Evolutionary conservation across 2,113 vertebrate species (phyloP), one percentile per base, ranked within the genome.

Genomic region (Xenopus laevis): DNA sequence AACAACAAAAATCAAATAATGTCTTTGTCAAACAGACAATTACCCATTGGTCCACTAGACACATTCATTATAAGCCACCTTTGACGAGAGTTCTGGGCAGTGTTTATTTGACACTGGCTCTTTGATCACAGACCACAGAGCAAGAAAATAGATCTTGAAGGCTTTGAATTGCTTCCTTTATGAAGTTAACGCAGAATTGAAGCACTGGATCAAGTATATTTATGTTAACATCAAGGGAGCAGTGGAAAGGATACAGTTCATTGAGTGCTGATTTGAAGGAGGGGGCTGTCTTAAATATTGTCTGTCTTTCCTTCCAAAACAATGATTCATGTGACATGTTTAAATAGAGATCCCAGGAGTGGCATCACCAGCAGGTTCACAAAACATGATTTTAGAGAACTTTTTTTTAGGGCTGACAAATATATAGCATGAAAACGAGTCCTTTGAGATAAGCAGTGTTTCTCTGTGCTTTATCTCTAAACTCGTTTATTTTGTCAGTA

Each of bases 401-500:
- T 62, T 78, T 71, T 62, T 78, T 71, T 13, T 72, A 65, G 72
- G 79, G 78, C 65, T 75, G 76, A 78, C 27, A 81, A 78, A 67
- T 27, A 63, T 18, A 0, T 0, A 68, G 66, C 46, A 64, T 77
- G 67, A 80, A 81, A 83, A 67, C 50, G 0, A 0, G 4, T 47
- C 68, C 72, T 47, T 55, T 23, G 46, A 64, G 13, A 68, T 15
- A 52, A 45, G 40, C 50, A 6, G 16, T 30, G 74, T 70, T 7
- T 72, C 70, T 7, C 20, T 40, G 20, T 1, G 72, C 46, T 68
- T 77, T 77, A 2, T 40, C 71, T 46, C 27, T 45, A 72, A 20
- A 2, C 1, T 78, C 47, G 81, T 77, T 79, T 80, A 74, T 11
- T 18, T 79, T 66, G 68, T 55, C 66, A 11, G 46, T 68, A 17